Conservation (phyloP, 2,888 invertebrate species). For the Sarcophaga carnaria region DNA sequence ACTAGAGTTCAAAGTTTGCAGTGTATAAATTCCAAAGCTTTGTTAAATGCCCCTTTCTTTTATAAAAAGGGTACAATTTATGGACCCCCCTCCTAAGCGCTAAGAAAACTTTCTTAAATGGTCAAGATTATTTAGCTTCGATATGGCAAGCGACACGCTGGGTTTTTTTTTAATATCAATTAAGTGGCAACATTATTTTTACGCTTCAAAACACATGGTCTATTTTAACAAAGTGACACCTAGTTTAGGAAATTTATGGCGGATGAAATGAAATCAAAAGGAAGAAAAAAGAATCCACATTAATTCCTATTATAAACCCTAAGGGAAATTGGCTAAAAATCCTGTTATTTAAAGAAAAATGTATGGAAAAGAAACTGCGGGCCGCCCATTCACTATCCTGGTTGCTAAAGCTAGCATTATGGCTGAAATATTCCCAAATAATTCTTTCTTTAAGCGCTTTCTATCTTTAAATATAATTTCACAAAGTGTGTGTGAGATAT, state of each 20-base stretch:
- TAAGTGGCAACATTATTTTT: constrained; percentile 27
- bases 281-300: not conserved
- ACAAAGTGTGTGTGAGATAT: too few relatives aligned
- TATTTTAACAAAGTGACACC: not conserved
- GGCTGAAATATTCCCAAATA: too few relatives aligned
- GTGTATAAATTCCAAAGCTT: constrained; percentile 49
- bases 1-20: constrained; percentile 41
- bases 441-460: too few relatives aligned
- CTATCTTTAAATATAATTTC: too few relatives aligned
- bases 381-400: too few relatives aligned
- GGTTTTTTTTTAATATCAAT: constrained; percentile 28
- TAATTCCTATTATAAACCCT: too few relatives aligned
- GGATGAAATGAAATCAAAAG: constrained; percentile 12
- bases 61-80: constrained; percentile 20
- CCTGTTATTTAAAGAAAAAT: too few relatives aligned
- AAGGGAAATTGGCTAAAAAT: too few relatives aligned
- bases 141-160: not conserved
- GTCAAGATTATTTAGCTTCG: constrained; percentile 20
- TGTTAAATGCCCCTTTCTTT: constrained; percentile 1
- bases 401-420: too few relatives aligned
- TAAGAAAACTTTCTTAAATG: constrained; percentile 29
- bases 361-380: too few relatives aligned
- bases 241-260: constrained; percentile 30
- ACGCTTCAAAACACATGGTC: not conserved
- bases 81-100: not conserved